Base-by-base conservation (phyloP, 2,797 vertebrate genomes). In the Mastacembelus armatus region DNA sequence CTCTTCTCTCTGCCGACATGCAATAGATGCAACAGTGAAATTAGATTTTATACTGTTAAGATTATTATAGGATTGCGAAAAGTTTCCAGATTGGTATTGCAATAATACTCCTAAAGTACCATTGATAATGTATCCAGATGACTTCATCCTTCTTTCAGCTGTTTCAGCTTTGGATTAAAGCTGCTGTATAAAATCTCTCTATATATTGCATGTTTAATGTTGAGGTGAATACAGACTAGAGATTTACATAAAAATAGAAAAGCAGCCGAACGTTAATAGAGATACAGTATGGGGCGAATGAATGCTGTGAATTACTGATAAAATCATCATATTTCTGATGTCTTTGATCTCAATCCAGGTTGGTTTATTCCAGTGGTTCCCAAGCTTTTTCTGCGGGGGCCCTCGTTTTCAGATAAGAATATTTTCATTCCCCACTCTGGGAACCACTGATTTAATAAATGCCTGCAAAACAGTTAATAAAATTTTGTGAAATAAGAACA, bases 21-120 rank as follows among this genome's bases (percentile, higher is more conserved):
- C 15, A 19, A 11, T 14, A 40, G 30, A 33, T 56, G 59, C 73
- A 64, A 16, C 61, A 16, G 18, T 27, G 48, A 52, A 66, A 76
- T 33, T 52, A 10, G 33, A 62, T 68, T 78, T 69, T 61, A 32
- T 38, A 58, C 42, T 56, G 36, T 32, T 30, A 4, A 74, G 74
- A 85, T 88, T 78, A 77, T n/a, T n/a, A n/a, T n/a, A n/a, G n/a
- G n/a, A n/a, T 38, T 54, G 56, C 39, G 68, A 78, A 77, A 87
- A 83, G 74, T 87, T 88, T 68, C 35, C 18, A 12, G 22, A 3
- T 51, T 33, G 38, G 38, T 49, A 26, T 43, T 45, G 66, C 57
- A 63, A 60, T 39, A 60, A 76, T 32, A 36, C 42, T 51, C 36
- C 58, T 30, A 27, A 47, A 63, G 44, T 45, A 42, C 26, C 44